Evolutionary conservation across 2,888 invertebrate species (phyloP).

Genomic region (Phania funesta): DNA sequence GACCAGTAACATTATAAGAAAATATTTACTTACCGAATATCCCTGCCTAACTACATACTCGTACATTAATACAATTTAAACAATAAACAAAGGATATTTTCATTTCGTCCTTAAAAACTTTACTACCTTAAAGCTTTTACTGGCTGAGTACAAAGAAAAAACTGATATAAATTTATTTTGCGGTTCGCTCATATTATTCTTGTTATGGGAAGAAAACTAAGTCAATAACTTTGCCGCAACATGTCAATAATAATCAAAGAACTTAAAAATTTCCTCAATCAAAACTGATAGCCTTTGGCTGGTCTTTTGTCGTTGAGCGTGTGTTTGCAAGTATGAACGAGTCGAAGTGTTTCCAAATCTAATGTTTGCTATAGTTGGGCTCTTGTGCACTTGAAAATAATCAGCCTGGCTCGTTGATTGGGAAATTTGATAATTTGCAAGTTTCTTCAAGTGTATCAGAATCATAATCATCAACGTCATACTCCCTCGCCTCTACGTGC

Average conservation of each 20-base stretch:
- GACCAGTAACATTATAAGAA: not conserved
- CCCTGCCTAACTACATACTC: not conserved
- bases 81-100: not conserved
- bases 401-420: slow-evolving; percentile 24
- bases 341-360: not conserved
- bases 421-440: slow-evolving; percentile 58
- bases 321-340: not conserved
- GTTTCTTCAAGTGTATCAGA: slow-evolving; percentile 52
- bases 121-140: not conserved
- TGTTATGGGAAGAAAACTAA: not conserved
- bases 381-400: slow-evolving; percentile 52
- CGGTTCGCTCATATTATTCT: slow-evolving; percentile 17
- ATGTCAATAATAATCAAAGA: slow-evolving; percentile 44
- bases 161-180: not conserved
- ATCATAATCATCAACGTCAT: slow-evolving; percentile 22
- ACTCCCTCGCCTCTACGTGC: not conserved
- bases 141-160: not conserved
- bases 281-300: slow-evolving; percentile 46
- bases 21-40: not conserved
- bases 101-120: not conserved
- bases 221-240: slow-evolving; percentile 36
- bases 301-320: not conserved
- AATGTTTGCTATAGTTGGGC: not conserved
- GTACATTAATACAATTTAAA: not conserved
- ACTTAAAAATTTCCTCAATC: slow-evolving; percentile 23